Conservation (phyloP, 2,113 vertebrate genomes). For the Raja brachyura region DNA sequence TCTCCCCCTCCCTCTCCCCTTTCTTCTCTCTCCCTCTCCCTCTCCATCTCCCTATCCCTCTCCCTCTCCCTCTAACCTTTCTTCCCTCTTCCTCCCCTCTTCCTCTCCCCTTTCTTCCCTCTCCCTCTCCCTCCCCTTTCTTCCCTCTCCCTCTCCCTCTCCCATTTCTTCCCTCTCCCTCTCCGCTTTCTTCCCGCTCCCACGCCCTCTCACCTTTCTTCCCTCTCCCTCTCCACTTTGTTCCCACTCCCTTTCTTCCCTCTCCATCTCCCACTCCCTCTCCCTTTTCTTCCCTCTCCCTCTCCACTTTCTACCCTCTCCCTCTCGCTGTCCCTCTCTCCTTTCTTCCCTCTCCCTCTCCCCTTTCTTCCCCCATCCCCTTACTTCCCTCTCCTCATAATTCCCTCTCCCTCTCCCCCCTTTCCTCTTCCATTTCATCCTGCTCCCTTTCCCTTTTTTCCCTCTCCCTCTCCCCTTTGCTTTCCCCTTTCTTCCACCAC, state of each 20-base stretch:
- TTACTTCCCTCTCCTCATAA: neutral
- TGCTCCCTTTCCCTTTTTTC: neutral
- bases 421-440: neutral
- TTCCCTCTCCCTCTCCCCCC: neutral
- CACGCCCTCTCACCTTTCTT: neutral
- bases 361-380: neutral
- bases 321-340: neutral
- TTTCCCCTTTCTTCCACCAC: neutral
- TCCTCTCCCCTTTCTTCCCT: neutral
- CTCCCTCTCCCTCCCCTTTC: neutral
- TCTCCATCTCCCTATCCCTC: neutral
- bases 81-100: neutral
- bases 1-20: no score
- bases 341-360: neutral
- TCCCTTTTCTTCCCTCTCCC: no score
- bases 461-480: neutral
- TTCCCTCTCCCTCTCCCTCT: neutral
- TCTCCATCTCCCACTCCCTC: no score
- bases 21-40: neutral
- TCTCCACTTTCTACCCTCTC: neutral
- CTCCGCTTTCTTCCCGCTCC: neutral
- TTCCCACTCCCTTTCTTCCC: no score
- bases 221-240: neutral
- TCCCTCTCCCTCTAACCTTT: neutral
- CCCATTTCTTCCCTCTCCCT: neutral